phyloP scores from a whole-genome alignment of 2,888 invertebrate genomes.

The Hydropsyche betteni region DNA sequence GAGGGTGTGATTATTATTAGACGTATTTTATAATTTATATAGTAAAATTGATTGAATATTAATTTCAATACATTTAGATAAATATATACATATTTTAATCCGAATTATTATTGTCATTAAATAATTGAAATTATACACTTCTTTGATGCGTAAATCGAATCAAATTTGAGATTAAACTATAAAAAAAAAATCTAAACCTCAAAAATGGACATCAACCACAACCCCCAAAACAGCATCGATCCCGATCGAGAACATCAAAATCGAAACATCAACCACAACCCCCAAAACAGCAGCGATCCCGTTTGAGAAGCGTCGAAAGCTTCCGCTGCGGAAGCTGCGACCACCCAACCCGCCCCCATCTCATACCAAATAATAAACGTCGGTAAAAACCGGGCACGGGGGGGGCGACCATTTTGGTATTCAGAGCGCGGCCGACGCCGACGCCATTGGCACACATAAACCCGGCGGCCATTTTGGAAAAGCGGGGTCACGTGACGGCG shows the following conservation, averaged over 20 bases:
- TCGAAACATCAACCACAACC: neutral
- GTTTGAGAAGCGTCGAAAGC: slow-evolving; percentile 10
- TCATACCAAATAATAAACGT: slow-evolving; percentile 50
- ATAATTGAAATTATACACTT: no score
- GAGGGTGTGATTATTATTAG: no score
- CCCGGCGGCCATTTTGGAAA: slow-evolving; percentile 51
- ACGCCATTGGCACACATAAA: slow-evolving; percentile 52
- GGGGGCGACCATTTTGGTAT: slow-evolving; percentile 36
- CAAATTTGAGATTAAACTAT: no score
- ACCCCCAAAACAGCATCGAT: slow-evolving; percentile 7
- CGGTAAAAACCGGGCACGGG: slow-evolving; percentile 44
- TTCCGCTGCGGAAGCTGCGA: neutral
- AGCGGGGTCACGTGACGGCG: slow-evolving; percentile 36
- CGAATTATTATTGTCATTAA: no score
- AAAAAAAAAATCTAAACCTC: no score
- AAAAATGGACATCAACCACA: no score
- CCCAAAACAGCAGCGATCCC: no score
- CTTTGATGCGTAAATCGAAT: no score
- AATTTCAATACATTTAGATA: no score
- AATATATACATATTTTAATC: no score
- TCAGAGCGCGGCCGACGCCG: slow-evolving; percentile 41
- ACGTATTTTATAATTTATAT: no score
- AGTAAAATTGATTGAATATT: no score
- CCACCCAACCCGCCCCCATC: slow-evolving; percentile 2
- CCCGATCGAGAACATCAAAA: neutral